Evolutionary conservation across 2,113 vertebrate genomes (phyloP).

Genomic region (Strix uralensis): DNA sequence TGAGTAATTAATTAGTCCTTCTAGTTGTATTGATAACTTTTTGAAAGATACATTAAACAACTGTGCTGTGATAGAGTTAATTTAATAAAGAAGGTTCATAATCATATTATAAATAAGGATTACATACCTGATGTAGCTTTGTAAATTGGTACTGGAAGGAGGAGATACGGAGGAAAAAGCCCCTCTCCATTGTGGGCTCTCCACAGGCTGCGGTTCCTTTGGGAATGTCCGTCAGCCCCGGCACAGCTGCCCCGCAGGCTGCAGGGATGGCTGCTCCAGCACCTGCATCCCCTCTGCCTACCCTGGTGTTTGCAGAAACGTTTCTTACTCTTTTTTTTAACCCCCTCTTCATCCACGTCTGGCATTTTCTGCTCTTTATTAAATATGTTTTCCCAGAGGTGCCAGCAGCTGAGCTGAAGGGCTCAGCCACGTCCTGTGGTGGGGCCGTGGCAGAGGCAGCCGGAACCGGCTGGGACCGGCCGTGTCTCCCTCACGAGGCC

Average conservation of each 20-base stretch:
- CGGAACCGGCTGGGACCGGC: accelerated
- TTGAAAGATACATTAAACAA: not conserved
- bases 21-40: not conserved
- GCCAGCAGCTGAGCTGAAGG: not conserved
- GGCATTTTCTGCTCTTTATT: not conserved
- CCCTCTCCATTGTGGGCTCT: accelerated
- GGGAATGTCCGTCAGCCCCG: accelerated
- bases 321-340: not conserved
- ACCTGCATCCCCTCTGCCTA: accelerated
- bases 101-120: not conserved
- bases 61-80: accelerated
- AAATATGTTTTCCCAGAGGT: not conserved
- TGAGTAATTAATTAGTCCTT: not conserved
- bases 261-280: not conserved
- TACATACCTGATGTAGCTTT: not conserved
- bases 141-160: not conserved
- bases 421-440: not conserved
- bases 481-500: accelerated
- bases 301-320: not conserved
- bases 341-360: accelerated
- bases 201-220: not conserved
- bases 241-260: not conserved
- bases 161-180: accelerated
- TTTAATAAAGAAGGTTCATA: not conserved
- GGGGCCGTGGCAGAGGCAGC: not conserved